Percentiles rank a stretch among this genome's conserved stretches.
Evolutionary conservation across 2,888 invertebrate genomes (phyloP).

Genomic region (Tromatobia lineatoria): DNA sequence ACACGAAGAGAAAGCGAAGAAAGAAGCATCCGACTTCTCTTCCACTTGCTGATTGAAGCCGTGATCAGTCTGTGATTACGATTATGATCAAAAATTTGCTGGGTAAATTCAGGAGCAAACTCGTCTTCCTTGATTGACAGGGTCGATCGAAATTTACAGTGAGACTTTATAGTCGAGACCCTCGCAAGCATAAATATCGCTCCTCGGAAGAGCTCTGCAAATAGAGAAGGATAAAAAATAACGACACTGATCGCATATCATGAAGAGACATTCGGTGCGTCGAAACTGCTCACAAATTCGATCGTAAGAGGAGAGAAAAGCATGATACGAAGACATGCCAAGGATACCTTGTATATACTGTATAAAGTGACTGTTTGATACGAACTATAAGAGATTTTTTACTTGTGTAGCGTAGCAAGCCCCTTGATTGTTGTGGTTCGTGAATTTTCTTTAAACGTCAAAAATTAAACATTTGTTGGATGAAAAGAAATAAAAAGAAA

Average conservation of each 20-base stretch:
- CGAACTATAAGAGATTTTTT: slow-evolving; percentile 77
- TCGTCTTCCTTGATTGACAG: slow-evolving; percentile 54
- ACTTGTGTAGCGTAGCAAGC: slow-evolving; percentile 75
- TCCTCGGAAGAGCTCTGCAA: slow-evolving; percentile 34
- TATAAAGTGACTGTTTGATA: slow-evolving; percentile 83
- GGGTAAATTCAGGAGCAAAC: slow-evolving; percentile 23
- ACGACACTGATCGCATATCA: slow-evolving; percentile 52
- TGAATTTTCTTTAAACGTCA: background rate
- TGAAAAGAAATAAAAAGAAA: slow-evolving; percentile 1
- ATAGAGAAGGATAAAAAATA: slow-evolving; percentile 44
- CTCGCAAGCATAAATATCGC: slow-evolving; percentile 5
- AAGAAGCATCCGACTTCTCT: slow-evolving; percentile 40
- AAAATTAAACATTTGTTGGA: slow-evolving; percentile 9
- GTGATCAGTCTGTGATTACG: slow-evolving; percentile 52
- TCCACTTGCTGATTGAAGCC: slow-evolving; percentile 38
- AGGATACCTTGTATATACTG: slow-evolving; percentile 82
- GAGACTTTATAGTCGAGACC: slow-evolving; percentile 35
- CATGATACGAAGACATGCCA: slow-evolving; percentile 63
- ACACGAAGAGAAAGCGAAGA: slow-evolving; percentile 52
- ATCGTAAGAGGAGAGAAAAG: slow-evolving; percentile 46
- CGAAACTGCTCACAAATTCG: slow-evolving; percentile 28
- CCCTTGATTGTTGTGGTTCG: slow-evolving; percentile 68
- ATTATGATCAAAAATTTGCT: slow-evolving; percentile 61
- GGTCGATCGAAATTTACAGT: slow-evolving; percentile 35
- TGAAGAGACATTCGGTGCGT: slow-evolving; percentile 35